phyloP scores from a whole-genome alignment of 1,140 invertebrate species.

The Sarcophaga bullata region DNA sequence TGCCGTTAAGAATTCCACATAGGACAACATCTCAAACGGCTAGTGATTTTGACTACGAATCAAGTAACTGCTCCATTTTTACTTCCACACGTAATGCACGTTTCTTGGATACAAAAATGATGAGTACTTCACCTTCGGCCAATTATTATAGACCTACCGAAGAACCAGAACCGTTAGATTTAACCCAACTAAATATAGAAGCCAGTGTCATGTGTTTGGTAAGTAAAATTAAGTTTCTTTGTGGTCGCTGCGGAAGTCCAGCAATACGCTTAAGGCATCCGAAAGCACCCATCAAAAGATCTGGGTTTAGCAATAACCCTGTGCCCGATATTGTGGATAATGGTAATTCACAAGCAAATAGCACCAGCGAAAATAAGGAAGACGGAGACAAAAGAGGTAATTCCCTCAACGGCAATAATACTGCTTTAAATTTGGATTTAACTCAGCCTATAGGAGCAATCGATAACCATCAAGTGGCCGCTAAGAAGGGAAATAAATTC shows the following conservation, averaged over 20 bases:
- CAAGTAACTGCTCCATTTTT: constrained; percentile 42
- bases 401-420: constrained; percentile 28
- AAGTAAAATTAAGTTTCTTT: constrained; percentile 81
- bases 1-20: not conserved
- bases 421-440: constrained; percentile 61
- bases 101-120: constrained; percentile 78
- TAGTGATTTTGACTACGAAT: constrained; percentile 22
- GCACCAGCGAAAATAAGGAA: not conserved
- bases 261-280: constrained; percentile 72
- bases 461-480: not conserved
- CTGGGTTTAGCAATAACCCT: constrained; percentile 51
- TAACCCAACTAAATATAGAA: constrained; percentile 89
- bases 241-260: constrained; percentile 77
- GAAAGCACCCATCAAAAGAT: constrained; percentile 64
- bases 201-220: constrained; percentile 88
- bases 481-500: constrained; percentile 74
- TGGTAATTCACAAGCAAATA: not conserved
- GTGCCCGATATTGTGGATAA: constrained; percentile 63
- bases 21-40: not conserved
- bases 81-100: constrained; percentile 50
- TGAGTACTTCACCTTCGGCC: constrained; percentile 80
- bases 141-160: constrained; percentile 86
- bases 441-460: constrained; percentile 54
- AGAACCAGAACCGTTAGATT: constrained; percentile 88
- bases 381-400: not conserved